phyloP scores from a whole-genome alignment of 2,797 vertebrate species.

The Enteromius treurensis region DNA sequence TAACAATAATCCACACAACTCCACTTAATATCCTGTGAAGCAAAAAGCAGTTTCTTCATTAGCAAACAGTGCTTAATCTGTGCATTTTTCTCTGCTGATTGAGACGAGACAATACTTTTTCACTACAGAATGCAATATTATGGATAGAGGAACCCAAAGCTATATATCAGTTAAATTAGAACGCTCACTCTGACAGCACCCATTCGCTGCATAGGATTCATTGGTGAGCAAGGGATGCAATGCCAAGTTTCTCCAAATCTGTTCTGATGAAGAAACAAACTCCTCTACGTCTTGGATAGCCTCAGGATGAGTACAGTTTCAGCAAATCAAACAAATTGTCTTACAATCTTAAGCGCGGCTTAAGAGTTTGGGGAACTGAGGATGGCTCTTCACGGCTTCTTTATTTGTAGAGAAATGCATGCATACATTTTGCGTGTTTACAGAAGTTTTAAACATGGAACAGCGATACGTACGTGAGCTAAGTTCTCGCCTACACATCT shows the following conservation, averaged over 20 bases:
- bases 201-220: background rate
- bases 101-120: background rate
- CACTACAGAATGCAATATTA: background rate
- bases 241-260: background rate
- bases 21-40: background rate
- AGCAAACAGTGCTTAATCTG: background rate
- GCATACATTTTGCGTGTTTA: constrained; percentile 8
- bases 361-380: background rate
- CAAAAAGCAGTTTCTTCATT: background rate
- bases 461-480: constrained; percentile 37
- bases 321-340: background rate
- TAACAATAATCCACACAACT: background rate
- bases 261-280: background rate
- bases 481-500: constrained; percentile 51
- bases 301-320: background rate
- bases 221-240: background rate
- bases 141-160: background rate
- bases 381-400: background rate
- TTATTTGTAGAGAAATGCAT: background rate
- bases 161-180: background rate
- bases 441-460: constrained; percentile 36
- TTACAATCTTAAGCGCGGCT: background rate
- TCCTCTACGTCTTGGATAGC: background rate
- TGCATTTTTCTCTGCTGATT: background rate
- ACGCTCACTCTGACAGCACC: background rate